Percentiles rank a stretch among this genome's conserved stretches.
Conservation (phyloP, 1,140 invertebrate species). For the Chymomyza costata region DNA sequence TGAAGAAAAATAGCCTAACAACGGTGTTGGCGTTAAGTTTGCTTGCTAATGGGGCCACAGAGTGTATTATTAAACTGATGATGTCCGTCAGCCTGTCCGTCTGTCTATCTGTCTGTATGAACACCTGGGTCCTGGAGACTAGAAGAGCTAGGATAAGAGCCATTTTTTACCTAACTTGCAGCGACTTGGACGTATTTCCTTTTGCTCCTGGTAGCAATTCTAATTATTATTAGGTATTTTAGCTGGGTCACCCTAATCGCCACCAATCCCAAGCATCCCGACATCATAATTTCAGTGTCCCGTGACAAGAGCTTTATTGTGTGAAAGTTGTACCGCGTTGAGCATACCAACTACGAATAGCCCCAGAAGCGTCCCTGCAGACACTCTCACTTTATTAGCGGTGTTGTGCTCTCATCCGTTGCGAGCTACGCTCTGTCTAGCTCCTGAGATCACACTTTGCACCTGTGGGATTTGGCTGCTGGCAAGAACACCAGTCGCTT, state of each 20-base stretch:
- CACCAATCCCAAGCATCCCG: constrained; percentile 97
- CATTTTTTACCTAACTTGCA: neutral
- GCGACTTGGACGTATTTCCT: neutral
- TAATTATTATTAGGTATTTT: constrained; percentile 1
- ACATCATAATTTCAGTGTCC: constrained; percentile 97
- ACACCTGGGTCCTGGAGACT: too few species aligned
- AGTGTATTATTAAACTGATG: too few species aligned
- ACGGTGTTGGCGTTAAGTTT: too few species aligned
- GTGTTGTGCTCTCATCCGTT: constrained; percentile 98
- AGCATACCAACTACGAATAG: constrained; percentile 93
- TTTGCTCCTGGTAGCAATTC: neutral
- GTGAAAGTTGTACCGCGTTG: constrained; percentile 96
- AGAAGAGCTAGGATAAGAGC: too few species aligned
- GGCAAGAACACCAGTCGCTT: constrained; percentile 93
- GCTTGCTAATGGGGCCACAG: too few species aligned
- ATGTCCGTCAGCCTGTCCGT: too few species aligned
- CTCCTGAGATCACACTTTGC: constrained; percentile 98
- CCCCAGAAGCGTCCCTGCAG: constrained; percentile 95
- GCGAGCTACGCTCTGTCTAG: constrained; percentile 98
- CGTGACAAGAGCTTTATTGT: constrained; percentile 98
- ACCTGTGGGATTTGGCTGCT: constrained; percentile 97
- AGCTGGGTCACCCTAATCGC: too few species aligned
- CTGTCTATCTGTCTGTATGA: too few species aligned
- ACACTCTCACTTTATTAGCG: constrained; percentile 98
- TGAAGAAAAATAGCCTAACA: too few species aligned